Conservation (phyloP, 2,888 invertebrate species). For the Eilema caniola region DNA sequence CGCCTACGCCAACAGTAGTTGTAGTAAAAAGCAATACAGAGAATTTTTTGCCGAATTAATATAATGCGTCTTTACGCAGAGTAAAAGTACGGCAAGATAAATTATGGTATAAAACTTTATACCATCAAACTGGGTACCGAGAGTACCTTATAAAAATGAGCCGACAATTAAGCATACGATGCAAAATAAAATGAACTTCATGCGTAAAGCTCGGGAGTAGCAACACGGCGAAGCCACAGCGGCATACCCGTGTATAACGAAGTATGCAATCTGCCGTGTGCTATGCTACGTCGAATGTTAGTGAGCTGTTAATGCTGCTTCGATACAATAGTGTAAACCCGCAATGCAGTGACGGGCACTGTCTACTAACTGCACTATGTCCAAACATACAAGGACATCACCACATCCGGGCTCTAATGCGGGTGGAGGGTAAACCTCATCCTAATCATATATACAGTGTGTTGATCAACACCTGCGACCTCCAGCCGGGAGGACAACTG, state of each 20-base stretch:
- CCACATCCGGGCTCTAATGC: neutral
- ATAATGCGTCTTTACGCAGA: neutral
- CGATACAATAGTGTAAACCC: neutral
- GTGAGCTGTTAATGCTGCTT: neutral
- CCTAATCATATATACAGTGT: neutral
- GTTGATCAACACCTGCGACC: neutral
- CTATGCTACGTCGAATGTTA: neutral
- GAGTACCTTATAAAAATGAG: neutral
- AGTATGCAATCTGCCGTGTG: neutral
- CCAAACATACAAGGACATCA: neutral
- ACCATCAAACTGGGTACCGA: neutral
- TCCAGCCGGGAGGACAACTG: neutral
- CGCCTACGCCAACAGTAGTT: neutral
- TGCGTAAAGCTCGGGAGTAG: neutral
- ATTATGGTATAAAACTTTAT: neutral
- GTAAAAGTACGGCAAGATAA: neutral
- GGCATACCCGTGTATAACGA: neutral
- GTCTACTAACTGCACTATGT: neutral
- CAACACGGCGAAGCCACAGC: neutral
- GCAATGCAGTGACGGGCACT: neutral
- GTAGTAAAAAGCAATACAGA: neutral
- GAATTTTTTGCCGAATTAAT: neutral
- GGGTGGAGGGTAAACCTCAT: neutral
- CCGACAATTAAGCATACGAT: too few relatives aligned
- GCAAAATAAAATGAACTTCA: neutral